Evolutionary conservation across 2,113 vertebrate genomes (phyloP).

Genomic region (Tiliqua scincoides): DNA sequence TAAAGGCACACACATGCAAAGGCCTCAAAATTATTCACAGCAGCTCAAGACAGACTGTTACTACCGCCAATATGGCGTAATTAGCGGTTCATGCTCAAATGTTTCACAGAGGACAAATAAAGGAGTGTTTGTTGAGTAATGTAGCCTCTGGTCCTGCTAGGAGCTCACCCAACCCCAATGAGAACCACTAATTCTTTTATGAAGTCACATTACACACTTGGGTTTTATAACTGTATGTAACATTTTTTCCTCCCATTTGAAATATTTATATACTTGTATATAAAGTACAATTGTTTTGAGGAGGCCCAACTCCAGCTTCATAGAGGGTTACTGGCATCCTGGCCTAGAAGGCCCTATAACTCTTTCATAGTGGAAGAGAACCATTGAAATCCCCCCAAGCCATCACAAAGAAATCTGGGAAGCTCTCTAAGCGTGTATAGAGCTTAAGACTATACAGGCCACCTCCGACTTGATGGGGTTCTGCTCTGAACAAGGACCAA

Average conservation of each 20-base stretch:
- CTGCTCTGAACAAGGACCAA: background rate
- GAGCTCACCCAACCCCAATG: background rate
- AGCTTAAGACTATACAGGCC: background rate
- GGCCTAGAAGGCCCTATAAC: background rate
- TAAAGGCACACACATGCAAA: background rate
- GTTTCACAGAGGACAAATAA: background rate
- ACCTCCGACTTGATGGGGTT: background rate
- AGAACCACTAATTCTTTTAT: background rate
- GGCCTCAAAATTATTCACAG: background rate
- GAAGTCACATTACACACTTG: background rate
- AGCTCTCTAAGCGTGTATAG: background rate
- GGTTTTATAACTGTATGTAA: too few relatives aligned
- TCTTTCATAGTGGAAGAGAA: background rate
- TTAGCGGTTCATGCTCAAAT: background rate
- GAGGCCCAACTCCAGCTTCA: background rate
- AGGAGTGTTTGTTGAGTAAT: background rate
- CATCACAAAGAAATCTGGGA: background rate
- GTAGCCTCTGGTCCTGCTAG: background rate
- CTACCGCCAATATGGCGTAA: background rate
- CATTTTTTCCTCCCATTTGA: too few relatives aligned
- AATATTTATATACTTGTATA: too few relatives aligned
- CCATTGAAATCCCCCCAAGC: background rate
- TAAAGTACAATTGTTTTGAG: background rate
- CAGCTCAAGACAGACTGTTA: background rate
- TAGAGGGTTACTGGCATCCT: background rate